These are phyloP conservation scores for Botia almorhae DNA, from an alignment of 2,797 vertebrate species.

Conservation along the genomic window DNA sequence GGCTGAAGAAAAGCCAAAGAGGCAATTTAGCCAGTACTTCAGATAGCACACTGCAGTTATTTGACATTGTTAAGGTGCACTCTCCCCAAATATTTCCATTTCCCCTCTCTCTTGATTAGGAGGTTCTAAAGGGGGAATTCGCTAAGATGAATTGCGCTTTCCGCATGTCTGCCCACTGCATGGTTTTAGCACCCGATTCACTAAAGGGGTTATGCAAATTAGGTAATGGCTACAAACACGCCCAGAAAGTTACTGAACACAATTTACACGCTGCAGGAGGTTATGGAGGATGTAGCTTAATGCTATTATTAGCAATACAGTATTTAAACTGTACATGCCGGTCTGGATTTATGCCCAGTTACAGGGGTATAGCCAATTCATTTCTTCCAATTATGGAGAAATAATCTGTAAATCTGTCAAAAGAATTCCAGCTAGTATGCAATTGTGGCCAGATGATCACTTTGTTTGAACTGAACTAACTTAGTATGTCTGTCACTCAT, in stretches of 20 bases:
- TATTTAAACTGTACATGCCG: neutral
- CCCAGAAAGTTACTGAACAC: neutral
- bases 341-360: neutral
- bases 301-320: neutral
- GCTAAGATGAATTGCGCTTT: neutral
- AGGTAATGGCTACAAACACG: neutral
- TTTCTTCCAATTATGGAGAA: too few species aligned
- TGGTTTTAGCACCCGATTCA: neutral
- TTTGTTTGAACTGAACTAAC: too few species aligned
- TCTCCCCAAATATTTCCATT: slow-evolving; percentile 44
- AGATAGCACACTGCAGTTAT: slow-evolving; percentile 26
- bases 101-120: neutral
- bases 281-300: neutral
- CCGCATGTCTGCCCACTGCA: neutral
- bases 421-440: too few species aligned
- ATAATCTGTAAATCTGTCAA: too few species aligned
- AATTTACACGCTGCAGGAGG: neutral
- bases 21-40: slow-evolving; percentile 43
- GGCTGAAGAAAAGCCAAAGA: slow-evolving; percentile 31
- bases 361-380: too few species aligned
- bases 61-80: slow-evolving; percentile 46
- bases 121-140: neutral
- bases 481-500: too few species aligned
- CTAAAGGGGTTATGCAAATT: neutral
- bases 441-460: too few species aligned